Conservation (phyloP, 2,888 invertebrate species). For the Hydropsyche betteni region DNA sequence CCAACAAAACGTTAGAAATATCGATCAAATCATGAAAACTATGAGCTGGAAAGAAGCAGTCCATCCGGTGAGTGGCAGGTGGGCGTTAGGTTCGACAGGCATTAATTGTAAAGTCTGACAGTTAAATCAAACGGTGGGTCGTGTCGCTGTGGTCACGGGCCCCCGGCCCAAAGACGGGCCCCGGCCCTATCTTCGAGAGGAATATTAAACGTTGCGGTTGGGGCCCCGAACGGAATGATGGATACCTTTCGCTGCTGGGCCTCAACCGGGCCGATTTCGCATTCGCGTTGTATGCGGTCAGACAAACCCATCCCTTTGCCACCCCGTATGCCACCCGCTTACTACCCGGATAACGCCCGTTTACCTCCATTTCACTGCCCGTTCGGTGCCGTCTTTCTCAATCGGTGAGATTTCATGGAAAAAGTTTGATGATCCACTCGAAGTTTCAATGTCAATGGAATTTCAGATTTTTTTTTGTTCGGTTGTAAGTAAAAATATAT, state of each 20-base stretch:
- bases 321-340: not conserved
- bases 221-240: constrained; percentile 46
- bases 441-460: no score
- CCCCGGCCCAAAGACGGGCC: not conserved
- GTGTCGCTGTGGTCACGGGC: constrained; percentile 35
- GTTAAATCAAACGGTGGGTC: constrained; percentile 44
- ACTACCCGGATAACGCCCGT: no score
- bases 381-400: no score
- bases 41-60: not conserved
- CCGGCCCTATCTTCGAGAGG: constrained; percentile 38
- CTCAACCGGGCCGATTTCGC: constrained; percentile 37
- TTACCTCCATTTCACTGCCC: no score
- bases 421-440: no score
- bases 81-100: constrained; percentile 20
- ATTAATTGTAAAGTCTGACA: constrained; percentile 42
- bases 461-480: no score
- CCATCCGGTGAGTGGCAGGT: constrained; percentile 15
- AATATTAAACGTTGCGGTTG: constrained; percentile 50
- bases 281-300: constrained; percentile 45
- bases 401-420: no score
- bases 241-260: constrained; percentile 40
- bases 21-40: not conserved
- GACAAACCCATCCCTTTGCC: constrained; percentile 27
- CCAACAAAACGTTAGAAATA: constrained; percentile 1
- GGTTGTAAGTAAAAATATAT: no score